These are phyloP conservation scores for Eumerus sabulonum DNA, from an alignment of 2,888 invertebrate genomes.

Conservation along the genomic window DNA sequence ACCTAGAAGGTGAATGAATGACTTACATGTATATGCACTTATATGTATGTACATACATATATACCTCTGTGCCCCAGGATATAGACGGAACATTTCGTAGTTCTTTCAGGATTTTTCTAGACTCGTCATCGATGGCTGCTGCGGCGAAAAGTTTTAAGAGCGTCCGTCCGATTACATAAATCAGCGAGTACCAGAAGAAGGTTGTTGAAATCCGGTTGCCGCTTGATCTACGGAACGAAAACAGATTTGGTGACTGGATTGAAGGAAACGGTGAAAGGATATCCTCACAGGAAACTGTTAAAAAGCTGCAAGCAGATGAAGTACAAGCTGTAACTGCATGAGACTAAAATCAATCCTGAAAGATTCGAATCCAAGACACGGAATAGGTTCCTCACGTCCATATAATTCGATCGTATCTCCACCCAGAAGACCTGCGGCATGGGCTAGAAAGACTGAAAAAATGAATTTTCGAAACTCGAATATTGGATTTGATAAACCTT, in stretches of 20 bases:
- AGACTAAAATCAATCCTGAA: constrained; percentile 83
- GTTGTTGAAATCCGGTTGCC: constrained; percentile 78
- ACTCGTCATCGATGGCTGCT: constrained; percentile 80
- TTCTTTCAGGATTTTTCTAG: constrained; percentile 79
- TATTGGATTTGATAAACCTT: constrained; percentile 75
- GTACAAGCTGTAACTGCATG: constrained; percentile 85
- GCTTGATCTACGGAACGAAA: constrained; percentile 69
- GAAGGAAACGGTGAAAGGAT: neutral
- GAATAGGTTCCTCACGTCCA: constrained; percentile 83
- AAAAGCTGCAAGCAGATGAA: constrained; percentile 88
- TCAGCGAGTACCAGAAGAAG: constrained; percentile 81
- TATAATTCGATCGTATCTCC: constrained; percentile 84
- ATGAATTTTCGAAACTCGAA: neutral
- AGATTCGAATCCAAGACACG: constrained; percentile 82
- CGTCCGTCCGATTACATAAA: constrained; percentile 80
- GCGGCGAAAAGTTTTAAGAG: constrained; percentile 80
- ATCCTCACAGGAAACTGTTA: constrained; percentile 78
- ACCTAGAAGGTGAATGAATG: constrained; percentile 66
- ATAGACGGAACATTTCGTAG: constrained; percentile 78
- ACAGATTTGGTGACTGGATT: no score
- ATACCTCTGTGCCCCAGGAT: constrained; percentile 79
- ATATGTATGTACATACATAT: neutral
- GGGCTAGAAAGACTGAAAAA: constrained; percentile 58
- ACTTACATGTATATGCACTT: neutral
- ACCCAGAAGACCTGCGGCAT: constrained; percentile 81